Conservation (phyloP, 2,797 vertebrate genomes). For the Mormyrops attenuatus region DNA sequence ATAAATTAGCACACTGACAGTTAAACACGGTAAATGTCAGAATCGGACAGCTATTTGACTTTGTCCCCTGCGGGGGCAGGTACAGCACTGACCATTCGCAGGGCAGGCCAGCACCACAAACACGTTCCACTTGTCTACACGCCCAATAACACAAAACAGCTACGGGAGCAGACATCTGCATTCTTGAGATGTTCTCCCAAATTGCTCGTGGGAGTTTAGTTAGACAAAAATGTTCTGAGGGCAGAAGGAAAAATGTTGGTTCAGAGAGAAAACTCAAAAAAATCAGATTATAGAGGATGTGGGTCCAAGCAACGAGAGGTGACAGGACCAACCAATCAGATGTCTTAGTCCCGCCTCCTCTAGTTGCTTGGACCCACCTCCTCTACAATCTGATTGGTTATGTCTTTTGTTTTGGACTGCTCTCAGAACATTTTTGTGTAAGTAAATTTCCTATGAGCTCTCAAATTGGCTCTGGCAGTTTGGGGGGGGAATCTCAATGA, state of each 20-base stretch:
- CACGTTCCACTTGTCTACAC: neutral
- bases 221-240: neutral
- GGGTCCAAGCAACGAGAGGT: neutral
- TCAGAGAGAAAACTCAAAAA: neutral
- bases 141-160: neutral
- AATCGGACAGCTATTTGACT: conserved; percentile 51
- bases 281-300: neutral
- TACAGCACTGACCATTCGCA: neutral
- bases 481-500: neutral
- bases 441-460: neutral
- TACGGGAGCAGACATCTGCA: neutral
- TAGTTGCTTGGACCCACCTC: too few relatives aligned
- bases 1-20: conserved; percentile 56
- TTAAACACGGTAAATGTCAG: conserved; percentile 45
- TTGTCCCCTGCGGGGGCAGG: conserved; percentile 5
- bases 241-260: neutral
- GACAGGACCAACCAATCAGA: neutral
- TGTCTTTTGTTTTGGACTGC: neutral
- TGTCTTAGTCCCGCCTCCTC: neutral
- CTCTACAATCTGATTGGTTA: neutral
- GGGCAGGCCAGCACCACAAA: neutral
- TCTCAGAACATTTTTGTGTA: neutral
- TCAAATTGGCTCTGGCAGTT: neutral
- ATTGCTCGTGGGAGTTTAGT: neutral
- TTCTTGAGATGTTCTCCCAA: neutral